Percentiles rank a stretch among this genome's conserved stretches.
phyloP scores from a whole-genome alignment of 2,113 vertebrate genomes.

The Nestor notabilis region DNA sequence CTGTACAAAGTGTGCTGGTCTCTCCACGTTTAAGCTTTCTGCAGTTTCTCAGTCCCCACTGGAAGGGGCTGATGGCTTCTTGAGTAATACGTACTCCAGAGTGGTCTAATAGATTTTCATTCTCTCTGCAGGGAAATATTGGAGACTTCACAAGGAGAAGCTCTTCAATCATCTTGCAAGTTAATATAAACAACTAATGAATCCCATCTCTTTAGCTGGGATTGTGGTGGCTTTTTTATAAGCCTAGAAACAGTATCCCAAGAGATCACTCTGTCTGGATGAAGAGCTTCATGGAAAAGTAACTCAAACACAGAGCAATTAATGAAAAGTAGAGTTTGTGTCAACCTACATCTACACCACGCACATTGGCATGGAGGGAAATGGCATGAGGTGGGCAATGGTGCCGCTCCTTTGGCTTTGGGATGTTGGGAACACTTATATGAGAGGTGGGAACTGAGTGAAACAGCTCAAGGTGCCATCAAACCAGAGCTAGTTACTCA shows the following conservation, averaged over 20 bases:
- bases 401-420: background rate
- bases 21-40: background rate
- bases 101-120: background rate
- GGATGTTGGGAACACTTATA: background rate
- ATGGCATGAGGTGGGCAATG: background rate
- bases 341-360: background rate
- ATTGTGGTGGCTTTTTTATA: background rate
- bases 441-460: background rate
- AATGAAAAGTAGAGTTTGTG: background rate
- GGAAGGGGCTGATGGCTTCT: background rate
- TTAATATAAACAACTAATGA: accelerated
- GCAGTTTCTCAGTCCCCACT: background rate
- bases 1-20: background rate
- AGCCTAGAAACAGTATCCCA: background rate
- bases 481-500: background rate
- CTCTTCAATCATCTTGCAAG: background rate
- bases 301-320: accelerated
- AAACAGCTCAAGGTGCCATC: background rate
- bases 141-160: background rate
- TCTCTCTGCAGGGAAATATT: background rate
- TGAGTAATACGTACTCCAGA: background rate
- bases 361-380: background rate
- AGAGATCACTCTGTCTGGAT: background rate
- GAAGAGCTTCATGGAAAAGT: background rate
- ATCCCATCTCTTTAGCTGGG: background rate